These are phyloP conservation scores for Mesembrinibis cayennensis DNA, from an alignment of 2,113 vertebrate genomes.

Conservation along the genomic window DNA sequence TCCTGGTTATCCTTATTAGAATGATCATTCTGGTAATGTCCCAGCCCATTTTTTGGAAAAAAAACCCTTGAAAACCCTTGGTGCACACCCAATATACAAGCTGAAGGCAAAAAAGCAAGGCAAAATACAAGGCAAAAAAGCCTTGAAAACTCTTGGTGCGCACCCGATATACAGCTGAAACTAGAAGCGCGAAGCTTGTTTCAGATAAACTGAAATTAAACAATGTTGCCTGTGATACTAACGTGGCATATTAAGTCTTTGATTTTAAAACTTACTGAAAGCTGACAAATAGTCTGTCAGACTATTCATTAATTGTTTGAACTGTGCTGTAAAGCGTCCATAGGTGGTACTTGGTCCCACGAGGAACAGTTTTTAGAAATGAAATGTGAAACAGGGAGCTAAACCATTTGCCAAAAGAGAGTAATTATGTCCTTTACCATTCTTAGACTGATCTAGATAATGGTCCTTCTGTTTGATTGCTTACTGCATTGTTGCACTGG, in stretches of 20 bases:
- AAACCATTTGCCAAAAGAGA: neutral
- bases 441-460: neutral
- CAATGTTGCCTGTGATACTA: no score
- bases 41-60: neutral
- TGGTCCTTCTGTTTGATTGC: neutral
- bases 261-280: neutral
- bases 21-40: neutral
- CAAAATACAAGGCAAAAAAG: neutral
- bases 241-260: no score
- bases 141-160: neutral
- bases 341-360: neutral
- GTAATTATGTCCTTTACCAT: neutral
- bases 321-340: neutral
- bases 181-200: neutral
- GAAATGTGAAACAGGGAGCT: neutral
- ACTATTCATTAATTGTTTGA: neutral
- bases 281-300: neutral
- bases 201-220: neutral
- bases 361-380: neutral
- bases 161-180: neutral
- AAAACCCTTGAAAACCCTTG: neutral
- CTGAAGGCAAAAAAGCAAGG: neutral
- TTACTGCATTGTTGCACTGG: neutral
- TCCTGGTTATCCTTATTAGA: neutral
- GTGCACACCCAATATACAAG: rapidly evolving